Conservation (phyloP, 2,113 vertebrate species). For the Sciurus niger region DNA sequence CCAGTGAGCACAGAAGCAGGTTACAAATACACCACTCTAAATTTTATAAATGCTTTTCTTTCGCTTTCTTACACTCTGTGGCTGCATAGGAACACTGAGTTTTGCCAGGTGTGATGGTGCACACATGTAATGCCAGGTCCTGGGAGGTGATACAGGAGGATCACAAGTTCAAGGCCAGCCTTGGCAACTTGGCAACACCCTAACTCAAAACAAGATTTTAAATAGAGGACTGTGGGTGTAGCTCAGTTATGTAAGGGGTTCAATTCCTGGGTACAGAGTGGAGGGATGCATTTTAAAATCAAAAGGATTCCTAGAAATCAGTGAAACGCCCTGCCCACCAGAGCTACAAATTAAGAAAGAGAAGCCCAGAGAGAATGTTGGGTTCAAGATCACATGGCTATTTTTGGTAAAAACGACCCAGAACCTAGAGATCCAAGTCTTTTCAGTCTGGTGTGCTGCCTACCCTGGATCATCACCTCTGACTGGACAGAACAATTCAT, state of each 20-base stretch:
- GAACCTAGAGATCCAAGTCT: background rate
- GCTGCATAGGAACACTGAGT: background rate
- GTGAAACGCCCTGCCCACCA: background rate
- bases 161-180: no score
- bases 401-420: conserved; percentile 43
- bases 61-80: background rate
- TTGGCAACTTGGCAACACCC: no score
- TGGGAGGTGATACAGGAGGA: no score
- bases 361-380: background rate
- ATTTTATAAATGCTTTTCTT: background rate
- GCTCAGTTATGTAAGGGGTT: no score
- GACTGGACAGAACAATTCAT: background rate
- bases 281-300: background rate
- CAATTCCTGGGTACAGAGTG: no score
- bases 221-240: no score
- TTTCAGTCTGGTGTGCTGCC: no score
- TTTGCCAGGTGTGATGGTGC: background rate
- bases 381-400: background rate
- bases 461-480: background rate
- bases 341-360: conserved; percentile 6
- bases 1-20: background rate
- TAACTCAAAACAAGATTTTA: no score
- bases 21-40: background rate
- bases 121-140: no score
- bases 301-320: background rate